Percentiles rank a stretch among this genome's conserved stretches.
Evolutionary conservation across 2,888 invertebrate genomes (phyloP).

Genomic region (Acheta domesticus): DNA sequence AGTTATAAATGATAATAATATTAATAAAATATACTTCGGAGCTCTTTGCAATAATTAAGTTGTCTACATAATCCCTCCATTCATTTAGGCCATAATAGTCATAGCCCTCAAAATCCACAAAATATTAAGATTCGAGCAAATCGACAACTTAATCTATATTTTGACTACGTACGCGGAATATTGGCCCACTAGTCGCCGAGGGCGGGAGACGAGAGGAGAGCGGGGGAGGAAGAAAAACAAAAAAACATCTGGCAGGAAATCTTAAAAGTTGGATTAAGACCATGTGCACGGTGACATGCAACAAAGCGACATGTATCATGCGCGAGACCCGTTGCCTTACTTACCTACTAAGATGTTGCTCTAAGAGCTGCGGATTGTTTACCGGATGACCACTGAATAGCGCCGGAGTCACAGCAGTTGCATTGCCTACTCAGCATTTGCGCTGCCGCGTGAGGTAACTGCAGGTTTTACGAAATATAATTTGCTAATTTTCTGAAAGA

Average conservation of each 20-base stretch:
- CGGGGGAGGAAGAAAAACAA: background rate
- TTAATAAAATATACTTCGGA: too few relatives aligned
- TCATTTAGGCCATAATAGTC: too few relatives aligned
- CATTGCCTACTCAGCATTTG: background rate
- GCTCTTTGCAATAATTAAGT: too few relatives aligned
- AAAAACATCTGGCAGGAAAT: background rate
- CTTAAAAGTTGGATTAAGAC: background rate
- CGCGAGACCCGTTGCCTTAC: background rate
- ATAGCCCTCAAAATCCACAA: too few relatives aligned
- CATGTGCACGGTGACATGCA: background rate
- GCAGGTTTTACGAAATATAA: background rate
- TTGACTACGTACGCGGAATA: too few relatives aligned
- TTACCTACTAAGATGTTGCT: background rate
- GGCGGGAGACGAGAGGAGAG: too few relatives aligned
- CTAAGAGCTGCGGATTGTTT: background rate
- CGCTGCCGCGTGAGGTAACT: background rate
- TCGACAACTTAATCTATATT: too few relatives aligned
- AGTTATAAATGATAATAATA: too few relatives aligned
- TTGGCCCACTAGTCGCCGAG: too few relatives aligned
- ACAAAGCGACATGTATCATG: slow-evolving; percentile 4
- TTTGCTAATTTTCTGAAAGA: too few relatives aligned
- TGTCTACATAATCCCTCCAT: too few relatives aligned
- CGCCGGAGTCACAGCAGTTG: background rate
- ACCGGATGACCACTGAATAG: background rate
- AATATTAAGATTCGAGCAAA: too few relatives aligned